phyloP scores from a whole-genome alignment of 2,888 invertebrate genomes.

The Chesias legatella region DNA sequence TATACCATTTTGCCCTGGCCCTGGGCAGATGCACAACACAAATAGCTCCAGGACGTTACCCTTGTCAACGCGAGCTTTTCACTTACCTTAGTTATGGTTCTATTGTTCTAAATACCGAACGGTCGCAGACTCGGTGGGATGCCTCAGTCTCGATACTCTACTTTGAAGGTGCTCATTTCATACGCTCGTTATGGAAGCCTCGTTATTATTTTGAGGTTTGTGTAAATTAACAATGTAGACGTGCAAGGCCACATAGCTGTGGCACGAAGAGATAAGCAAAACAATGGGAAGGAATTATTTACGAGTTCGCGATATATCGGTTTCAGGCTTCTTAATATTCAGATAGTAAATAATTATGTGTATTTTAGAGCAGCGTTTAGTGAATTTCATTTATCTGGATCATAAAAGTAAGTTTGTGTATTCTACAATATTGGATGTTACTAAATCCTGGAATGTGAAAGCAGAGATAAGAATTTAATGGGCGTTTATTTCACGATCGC shows the following conservation, averaged over 20 bases:
- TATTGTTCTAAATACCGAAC: constrained; percentile 54
- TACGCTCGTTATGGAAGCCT: background rate
- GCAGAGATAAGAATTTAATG: constrained; percentile 25
- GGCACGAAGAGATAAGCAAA: constrained; percentile 50
- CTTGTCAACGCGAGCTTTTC: constrained; percentile 65
- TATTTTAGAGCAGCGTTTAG: constrained; percentile 25
- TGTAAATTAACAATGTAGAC: constrained; percentile 1
- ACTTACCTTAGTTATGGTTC: constrained; percentile 58
- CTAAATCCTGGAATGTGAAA: constrained; percentile 19
- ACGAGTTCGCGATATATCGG: constrained; percentile 45
- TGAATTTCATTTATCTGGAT: background rate
- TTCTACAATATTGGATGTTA: constrained; percentile 10
- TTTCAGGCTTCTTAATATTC: constrained; percentile 28
- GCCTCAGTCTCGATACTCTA: constrained; percentile 27
- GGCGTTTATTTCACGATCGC: constrained; percentile 28
- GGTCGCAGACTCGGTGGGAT: constrained; percentile 26
- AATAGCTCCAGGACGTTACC: constrained; percentile 62
- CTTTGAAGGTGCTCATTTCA: constrained; percentile 3
- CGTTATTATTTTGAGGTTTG: too few relatives aligned
- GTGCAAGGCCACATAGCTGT: constrained; percentile 39
- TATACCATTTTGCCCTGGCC: constrained; percentile 31
- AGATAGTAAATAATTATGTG: constrained; percentile 24
- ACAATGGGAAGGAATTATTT: constrained; percentile 52
- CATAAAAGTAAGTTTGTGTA: background rate
- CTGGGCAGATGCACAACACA: constrained; percentile 41